These are phyloP conservation scores for Corydoras maculifer DNA, from an alignment of 2,113 vertebrate genomes.

Conservation along the genomic window DNA sequence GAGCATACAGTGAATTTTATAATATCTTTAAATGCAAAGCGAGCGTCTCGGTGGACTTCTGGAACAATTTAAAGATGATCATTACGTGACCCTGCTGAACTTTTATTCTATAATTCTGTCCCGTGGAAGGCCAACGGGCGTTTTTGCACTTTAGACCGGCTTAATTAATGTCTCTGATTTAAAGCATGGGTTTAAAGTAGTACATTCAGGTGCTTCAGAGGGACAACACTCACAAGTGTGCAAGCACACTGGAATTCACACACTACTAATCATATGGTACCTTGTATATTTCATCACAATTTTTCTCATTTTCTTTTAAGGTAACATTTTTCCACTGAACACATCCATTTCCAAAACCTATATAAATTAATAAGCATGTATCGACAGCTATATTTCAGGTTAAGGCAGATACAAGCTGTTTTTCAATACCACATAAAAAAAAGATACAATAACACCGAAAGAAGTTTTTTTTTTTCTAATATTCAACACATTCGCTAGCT, in stretches of 20 bases:
- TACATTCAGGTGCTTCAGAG: no score
- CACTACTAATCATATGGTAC: no score
- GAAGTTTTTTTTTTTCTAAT: conserved; percentile 23
- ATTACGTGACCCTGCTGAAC: no score
- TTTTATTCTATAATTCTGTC: no score
- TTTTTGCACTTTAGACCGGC: neutral
- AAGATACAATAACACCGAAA: conserved; percentile 11
- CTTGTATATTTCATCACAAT: neutral
- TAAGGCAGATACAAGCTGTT: neutral
- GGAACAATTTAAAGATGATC: no score
- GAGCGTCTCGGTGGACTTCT: no score
- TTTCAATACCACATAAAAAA: neutral
- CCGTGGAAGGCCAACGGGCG: neutral
- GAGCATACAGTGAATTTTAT: no score
- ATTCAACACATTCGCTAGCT: conserved; percentile 30
- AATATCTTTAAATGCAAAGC: no score
- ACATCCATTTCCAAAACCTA: neutral
- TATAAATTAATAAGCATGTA: neutral
- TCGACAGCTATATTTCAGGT: neutral
- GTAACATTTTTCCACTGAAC: neutral
- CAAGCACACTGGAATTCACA: no score
- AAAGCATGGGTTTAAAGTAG: no score
- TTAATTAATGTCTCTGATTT: no score
- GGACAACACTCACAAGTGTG: no score
- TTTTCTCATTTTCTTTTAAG: neutral